These are phyloP conservation scores for Ciconia maguari DNA, from an alignment of 2,113 vertebrate species.

Conservation along the genomic window DNA sequence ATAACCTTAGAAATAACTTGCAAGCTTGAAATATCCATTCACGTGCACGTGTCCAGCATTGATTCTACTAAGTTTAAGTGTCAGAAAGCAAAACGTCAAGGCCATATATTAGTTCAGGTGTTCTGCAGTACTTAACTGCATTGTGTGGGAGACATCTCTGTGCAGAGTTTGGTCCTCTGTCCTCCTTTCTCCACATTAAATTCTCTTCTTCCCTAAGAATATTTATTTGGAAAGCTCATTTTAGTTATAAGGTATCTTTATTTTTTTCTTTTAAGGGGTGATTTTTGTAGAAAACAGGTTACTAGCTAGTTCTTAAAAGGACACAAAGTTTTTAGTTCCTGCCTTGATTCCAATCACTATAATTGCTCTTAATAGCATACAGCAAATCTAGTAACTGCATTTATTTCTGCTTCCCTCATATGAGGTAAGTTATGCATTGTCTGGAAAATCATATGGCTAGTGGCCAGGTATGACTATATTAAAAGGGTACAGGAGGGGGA, in stretches of 20 bases:
- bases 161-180: not conserved
- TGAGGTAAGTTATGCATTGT: not conserved
- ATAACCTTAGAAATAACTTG: not conserved
- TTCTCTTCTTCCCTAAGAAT: not conserved
- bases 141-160: not conserved
- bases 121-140: not conserved
- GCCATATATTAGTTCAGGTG: not conserved
- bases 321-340: not conserved
- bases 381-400: not conserved
- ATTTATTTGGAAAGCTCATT: not conserved
- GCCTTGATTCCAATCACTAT: not conserved
- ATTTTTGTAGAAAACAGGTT: not conserved
- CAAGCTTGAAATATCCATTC: not conserved
- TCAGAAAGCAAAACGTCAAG: not conserved
- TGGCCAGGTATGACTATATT: not conserved
- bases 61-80: not conserved
- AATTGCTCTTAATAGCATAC: not conserved
- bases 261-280: not conserved
- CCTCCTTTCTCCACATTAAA: not conserved
- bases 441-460: not conserved
- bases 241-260: not conserved
- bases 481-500: not conserved
- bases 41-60: not conserved
- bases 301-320: not conserved
- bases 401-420: not conserved